Evolutionary conservation across 2,113 vertebrate genomes (phyloP), one percentile per base, ranked within the genome.

Genomic region (Pithys albifrons): DNA sequence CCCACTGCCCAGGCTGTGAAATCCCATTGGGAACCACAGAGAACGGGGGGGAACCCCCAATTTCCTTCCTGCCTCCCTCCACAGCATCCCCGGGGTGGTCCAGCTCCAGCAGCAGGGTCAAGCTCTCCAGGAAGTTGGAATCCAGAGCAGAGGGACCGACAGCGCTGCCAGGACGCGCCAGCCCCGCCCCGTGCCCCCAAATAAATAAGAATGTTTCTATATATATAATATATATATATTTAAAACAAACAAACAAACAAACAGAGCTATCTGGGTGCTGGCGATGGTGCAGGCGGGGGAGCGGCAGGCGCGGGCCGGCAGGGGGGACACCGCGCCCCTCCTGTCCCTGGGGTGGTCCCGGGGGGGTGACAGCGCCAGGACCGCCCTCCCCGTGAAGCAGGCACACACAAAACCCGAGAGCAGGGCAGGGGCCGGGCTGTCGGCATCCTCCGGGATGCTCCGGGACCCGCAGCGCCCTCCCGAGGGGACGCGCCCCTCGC

Each of bases 221-320:
- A 89, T 88, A 89, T 81, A 89, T 87, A 87, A 72, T 31, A 88
- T 88, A 89, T 89, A 88, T 88, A 88, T 88, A 88, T 80, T 88
- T 88, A 79, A 88, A 88, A 88, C 85, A 79, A 88, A 88, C 85
- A 31, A 71, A 87, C 85, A 22, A 37, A 71, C 69, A 8, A 64
- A 88, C 85, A 88, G 74, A 87, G 85, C 85, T 88, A 46, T 87
- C 85, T 62, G 85, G 74, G 85, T 87, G 85, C 85, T 87, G 84
- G 84, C 84, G 55, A 87, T 78, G 84, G 84, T 54, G 84, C 84
- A 73, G 69, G 84, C 84, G 31, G 84, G 84, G 58, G 35, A 76
- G 84, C 72, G 31, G 62, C 62, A 19, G 52, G 62, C 71, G 71
- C 51, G 61, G 82, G 43, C 41, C 46, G 25, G 43, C 46, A 25